A percentile compares a stretch with the other conserved stretches of the same genome.
phyloP scores from a whole-genome alignment of 2,113 vertebrate species.

The Cyanoderma ruficeps region DNA sequence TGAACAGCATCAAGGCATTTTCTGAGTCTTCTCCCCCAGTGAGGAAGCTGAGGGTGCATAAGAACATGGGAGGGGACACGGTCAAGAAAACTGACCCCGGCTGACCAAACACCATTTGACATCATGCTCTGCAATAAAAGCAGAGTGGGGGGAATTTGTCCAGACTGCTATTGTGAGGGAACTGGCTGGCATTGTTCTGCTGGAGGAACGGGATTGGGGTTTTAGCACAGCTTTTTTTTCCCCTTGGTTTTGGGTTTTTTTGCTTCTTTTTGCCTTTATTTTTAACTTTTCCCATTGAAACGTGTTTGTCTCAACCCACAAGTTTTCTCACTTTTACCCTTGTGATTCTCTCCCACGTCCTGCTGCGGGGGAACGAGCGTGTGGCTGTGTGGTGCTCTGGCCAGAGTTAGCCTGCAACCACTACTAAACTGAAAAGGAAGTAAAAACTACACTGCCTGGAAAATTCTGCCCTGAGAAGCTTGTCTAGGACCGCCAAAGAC shows the following conservation, averaged over 20 bases:
- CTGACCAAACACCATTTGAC: background rate
- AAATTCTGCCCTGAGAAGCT: background rate
- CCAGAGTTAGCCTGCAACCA: background rate
- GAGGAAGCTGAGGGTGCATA: background rate
- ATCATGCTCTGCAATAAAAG: background rate
- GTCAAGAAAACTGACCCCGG: background rate
- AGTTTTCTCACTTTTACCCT: background rate
- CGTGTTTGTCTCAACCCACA: background rate
- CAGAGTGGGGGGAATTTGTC: background rate
- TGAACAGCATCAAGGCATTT: background rate
- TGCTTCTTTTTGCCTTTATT: background rate
- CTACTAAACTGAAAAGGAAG: background rate
- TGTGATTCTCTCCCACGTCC: background rate
- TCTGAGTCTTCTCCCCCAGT: background rate
- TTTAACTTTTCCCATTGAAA: background rate
- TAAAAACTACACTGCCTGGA: background rate
- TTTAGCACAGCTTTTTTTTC: background rate
- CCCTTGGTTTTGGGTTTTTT: background rate
- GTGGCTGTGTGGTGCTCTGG: background rate
- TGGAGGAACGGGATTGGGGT: fast-evolving
- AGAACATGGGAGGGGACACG: background rate
- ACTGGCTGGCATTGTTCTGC: background rate
- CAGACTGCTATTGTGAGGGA: background rate
- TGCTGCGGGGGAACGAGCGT: fast-evolving
- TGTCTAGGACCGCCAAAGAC: background rate